These are phyloP conservation scores for Eupithecia inturbata DNA, from an alignment of 2,888 invertebrate genomes.

Conservation along the genomic window DNA sequence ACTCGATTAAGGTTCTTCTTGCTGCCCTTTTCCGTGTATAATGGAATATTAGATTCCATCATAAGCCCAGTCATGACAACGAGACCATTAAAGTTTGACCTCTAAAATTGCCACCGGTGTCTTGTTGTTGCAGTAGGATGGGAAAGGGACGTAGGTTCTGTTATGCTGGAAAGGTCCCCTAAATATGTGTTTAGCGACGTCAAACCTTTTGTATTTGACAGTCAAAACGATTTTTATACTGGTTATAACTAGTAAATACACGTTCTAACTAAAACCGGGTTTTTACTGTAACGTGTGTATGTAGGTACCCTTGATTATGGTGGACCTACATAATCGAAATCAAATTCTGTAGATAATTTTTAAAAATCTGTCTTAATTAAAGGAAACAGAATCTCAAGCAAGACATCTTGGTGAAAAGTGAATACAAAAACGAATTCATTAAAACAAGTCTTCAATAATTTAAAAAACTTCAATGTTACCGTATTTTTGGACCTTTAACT, in stretches of 20 bases:
- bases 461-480: background rate
- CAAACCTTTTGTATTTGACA: constrained; percentile 52
- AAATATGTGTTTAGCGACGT: constrained; percentile 65
- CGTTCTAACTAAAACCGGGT: no score
- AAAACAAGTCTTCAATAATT: background rate
- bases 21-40: constrained; percentile 66
- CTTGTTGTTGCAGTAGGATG: constrained; percentile 36
- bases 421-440: background rate
- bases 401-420: no score
- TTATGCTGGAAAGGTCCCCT: constrained; percentile 51
- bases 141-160: constrained; percentile 49
- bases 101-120: constrained; percentile 54
- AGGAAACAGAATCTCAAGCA: background rate
- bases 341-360: background rate
- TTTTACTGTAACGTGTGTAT: no score
- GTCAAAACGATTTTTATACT: background rate
- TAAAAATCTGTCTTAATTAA: background rate
- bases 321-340: background rate
- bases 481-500: background rate
- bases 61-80: constrained; percentile 65
- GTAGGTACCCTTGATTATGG: background rate
- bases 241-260: no score
- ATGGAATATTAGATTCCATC: constrained; percentile 77
- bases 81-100: constrained; percentile 65
- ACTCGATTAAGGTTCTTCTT: constrained; percentile 68